These are phyloP conservation scores for Pelobates cultripes DNA, from an alignment of 2,797 vertebrate species.

Conservation along the genomic window DNA sequence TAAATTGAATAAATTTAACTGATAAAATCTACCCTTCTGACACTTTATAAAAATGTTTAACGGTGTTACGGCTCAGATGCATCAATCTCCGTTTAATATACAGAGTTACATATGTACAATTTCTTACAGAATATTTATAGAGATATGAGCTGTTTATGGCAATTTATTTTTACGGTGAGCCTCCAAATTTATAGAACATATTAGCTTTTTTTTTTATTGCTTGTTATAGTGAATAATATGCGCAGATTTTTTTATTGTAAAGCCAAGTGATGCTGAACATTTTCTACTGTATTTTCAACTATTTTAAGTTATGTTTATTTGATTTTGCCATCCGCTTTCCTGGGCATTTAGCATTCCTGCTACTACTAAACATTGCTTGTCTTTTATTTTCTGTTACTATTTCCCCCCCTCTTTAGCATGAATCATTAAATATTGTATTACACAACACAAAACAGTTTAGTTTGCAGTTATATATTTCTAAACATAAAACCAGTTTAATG, in stretches of 20 bases:
- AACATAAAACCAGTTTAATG: too few species aligned
- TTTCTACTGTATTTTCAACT: background rate
- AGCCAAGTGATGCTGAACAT: background rate
- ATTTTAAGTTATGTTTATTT: background rate
- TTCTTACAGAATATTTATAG: slow-evolving; percentile 13
- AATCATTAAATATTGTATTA: too few species aligned
- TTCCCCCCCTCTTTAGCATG: too few species aligned
- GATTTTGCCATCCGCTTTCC: background rate
- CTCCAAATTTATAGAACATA: slow-evolving; percentile 15
- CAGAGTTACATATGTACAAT: background rate
- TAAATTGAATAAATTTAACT: background rate
- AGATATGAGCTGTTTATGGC: slow-evolving; percentile 10
- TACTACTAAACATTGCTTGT: background rate
- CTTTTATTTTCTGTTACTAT: slow-evolving; percentile 10
- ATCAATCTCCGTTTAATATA: slow-evolving; percentile 2
- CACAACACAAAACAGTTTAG: too few species aligned
- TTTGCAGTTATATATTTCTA: too few species aligned
- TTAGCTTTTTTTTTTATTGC: slow-evolving; percentile 21
- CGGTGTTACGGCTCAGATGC: background rate
- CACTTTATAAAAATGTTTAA: slow-evolving; percentile 2
- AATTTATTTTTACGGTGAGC: slow-evolving; percentile 29
- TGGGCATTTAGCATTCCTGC: background rate
- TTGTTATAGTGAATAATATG: slow-evolving; percentile 1
- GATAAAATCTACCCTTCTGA: background rate
- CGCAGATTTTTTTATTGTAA: slow-evolving; percentile 3